Percentiles rank a stretch among this genome's conserved stretches.
Conservation (phyloP, 2,888 invertebrate species). For the Anaspis maculata region DNA sequence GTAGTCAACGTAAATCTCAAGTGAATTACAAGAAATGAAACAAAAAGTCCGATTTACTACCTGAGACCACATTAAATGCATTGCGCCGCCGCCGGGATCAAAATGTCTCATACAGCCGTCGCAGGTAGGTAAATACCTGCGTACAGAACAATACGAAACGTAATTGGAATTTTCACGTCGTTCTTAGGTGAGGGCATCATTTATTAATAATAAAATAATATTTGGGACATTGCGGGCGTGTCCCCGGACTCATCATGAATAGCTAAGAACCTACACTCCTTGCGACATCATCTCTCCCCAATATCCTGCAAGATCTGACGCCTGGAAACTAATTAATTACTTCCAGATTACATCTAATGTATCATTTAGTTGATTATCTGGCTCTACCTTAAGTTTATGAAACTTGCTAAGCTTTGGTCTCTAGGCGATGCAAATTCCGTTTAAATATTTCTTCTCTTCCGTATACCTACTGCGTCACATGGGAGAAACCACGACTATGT, state of each 20-base stretch:
- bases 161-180: too few relatives aligned
- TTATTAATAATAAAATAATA: neutral
- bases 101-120: conserved; percentile 6
- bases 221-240: too few relatives aligned
- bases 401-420: conserved; percentile 12
- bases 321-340: conserved; percentile 25
- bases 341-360: conserved; percentile 25
- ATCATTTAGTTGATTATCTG: conserved; percentile 24
- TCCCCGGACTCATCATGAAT: conserved; percentile 15
- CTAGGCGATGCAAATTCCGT: conserved; percentile 12
- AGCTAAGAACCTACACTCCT: too few relatives aligned
- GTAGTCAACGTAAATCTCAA: conserved; percentile 14
- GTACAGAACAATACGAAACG: too few relatives aligned
- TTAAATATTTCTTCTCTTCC: conserved; percentile 4
- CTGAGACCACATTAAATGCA: conserved; percentile 14
- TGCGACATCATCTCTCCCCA: conserved; percentile 12
- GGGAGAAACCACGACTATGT: too few relatives aligned
- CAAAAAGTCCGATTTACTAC: conserved; percentile 14
- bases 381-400: conserved; percentile 17
- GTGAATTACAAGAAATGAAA: conserved; percentile 14
- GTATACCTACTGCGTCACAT: too few relatives aligned
- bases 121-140: conserved; percentile 7
- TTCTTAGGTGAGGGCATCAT: too few relatives aligned
- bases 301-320: conserved; percentile 21
- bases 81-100: conserved; percentile 9